Conservation (phyloP, 2,113 vertebrate species). For the Neotoma lepida region DNA sequence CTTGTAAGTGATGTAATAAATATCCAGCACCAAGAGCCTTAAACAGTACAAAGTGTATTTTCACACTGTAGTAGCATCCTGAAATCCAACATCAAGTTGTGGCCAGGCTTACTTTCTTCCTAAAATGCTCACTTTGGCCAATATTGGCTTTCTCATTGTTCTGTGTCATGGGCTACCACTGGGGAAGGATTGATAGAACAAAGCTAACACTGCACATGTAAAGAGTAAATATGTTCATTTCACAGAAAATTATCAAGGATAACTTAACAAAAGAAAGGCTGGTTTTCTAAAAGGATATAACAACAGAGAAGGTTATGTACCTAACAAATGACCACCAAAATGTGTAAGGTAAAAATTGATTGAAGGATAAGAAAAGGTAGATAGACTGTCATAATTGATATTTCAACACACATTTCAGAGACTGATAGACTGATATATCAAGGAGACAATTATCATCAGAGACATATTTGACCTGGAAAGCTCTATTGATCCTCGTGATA, state of each 20-base stretch:
- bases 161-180: neutral
- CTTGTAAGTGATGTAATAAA: neutral
- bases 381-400: neutral
- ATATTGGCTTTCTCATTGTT: neutral
- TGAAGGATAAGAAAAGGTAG: neutral
- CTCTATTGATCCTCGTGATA: neutral
- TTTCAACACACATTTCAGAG: neutral
- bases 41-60: neutral
- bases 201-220: neutral
- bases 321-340: neutral
- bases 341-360: neutral
- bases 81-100: neutral
- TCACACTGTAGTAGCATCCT: neutral
- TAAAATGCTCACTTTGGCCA: neutral
- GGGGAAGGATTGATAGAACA: neutral
- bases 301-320: neutral
- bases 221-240: neutral
- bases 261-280: neutral
- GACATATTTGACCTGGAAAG: neutral
- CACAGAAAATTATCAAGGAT: neutral
- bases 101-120: neutral
- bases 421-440: neutral
- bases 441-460: neutral
- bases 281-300: neutral
- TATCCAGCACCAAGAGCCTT: neutral